These are phyloP conservation scores for Eulithis prunata DNA, from an alignment of 2,888 invertebrate genomes.

Conservation along the genomic window DNA sequence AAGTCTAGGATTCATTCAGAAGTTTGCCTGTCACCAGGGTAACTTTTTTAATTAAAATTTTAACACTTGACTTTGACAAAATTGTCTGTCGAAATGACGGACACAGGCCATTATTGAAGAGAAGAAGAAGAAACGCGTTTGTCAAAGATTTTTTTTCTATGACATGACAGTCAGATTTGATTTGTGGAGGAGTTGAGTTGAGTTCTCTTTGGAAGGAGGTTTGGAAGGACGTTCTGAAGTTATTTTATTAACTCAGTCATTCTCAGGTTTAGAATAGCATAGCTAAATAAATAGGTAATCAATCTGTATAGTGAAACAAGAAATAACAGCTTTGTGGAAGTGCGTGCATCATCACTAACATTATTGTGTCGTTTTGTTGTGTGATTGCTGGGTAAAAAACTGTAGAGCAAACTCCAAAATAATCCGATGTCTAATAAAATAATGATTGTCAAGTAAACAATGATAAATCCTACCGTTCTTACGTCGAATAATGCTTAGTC, in stretches of 20 bases:
- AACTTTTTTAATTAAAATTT: too few species aligned
- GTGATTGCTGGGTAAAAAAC: conserved; percentile 51
- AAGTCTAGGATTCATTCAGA: too few species aligned
- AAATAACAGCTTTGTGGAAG: conserved; percentile 51
- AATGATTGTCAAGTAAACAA: too few species aligned
- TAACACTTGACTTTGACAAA: too few species aligned
- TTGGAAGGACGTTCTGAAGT: conserved; percentile 4
- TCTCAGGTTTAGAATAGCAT: conserved; percentile 47
- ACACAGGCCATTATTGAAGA: too few species aligned
- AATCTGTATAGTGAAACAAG: conserved; percentile 41
- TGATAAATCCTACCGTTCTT: conserved; percentile 41
- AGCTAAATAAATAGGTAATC: not conserved
- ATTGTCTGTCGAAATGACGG: too few species aligned
- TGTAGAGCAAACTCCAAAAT: conserved; percentile 47
- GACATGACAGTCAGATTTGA: too few species aligned
- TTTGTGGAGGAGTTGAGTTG: too few species aligned
- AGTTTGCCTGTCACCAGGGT: too few species aligned
- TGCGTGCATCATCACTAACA: conserved; percentile 43
- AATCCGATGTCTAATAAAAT: conserved; percentile 24
- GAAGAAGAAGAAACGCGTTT: too few species aligned
- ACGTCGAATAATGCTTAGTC: conserved; percentile 64
- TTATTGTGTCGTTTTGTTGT: conserved; percentile 51
- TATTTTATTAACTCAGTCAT: conserved; percentile 21
- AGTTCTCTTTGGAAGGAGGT: too few species aligned
- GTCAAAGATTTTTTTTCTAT: too few species aligned